phyloP scores from a whole-genome alignment of 2,113 vertebrate genomes.

The Progne subis region DNA sequence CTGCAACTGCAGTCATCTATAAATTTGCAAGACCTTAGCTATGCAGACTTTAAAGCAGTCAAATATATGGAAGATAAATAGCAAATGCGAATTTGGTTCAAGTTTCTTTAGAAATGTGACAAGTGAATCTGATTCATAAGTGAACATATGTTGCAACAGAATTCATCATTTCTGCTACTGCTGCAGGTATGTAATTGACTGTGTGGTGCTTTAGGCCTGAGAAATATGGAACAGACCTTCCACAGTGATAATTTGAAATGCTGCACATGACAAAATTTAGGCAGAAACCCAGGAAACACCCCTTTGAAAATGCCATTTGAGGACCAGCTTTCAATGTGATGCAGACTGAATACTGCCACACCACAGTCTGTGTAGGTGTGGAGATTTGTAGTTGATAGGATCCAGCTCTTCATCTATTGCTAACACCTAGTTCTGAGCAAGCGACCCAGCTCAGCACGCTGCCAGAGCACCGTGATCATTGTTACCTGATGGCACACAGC shows the following conservation, averaged over 20 bases:
- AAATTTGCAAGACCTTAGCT: not conserved
- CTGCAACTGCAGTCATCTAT: not conserved
- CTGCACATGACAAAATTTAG: not conserved
- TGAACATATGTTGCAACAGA: not conserved
- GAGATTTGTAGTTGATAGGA: not conserved
- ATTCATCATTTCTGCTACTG: not conserved
- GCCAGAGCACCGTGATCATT: not conserved
- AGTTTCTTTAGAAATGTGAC: not conserved
- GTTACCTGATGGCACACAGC: not conserved
- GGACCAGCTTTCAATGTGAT: not conserved
- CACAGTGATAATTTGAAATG: not conserved
- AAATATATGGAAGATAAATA: not conserved
- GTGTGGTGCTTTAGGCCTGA: not conserved
- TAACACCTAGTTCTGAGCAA: not conserved
- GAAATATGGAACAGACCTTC: not conserved
- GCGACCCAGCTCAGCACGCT: rapidly evolving
- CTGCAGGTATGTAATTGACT: not conserved
- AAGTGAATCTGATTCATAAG: not conserved
- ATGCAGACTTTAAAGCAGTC: not conserved
- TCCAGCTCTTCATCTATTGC: not conserved
- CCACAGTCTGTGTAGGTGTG: not conserved
- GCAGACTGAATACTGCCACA: not conserved
- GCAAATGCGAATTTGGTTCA: not conserved
- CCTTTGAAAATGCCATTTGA: not conserved
- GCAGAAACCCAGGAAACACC: not conserved